Evolutionary conservation across 2,888 invertebrate species (phyloP).

Genomic region (Drosophila emarginata): DNA sequence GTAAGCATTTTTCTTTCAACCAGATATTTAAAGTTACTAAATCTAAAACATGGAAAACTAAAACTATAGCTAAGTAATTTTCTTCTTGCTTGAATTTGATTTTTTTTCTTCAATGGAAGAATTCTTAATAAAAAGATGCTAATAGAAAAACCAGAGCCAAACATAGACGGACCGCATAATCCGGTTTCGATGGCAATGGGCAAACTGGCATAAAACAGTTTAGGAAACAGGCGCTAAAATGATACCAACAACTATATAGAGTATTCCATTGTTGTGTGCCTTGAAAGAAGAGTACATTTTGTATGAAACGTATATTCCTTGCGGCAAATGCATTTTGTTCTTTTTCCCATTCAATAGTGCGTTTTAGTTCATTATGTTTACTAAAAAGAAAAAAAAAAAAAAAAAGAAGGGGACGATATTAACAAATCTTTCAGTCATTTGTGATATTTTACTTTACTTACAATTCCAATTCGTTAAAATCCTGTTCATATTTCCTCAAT

Average conservation of each 20-base stretch:
- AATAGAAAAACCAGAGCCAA: background rate
- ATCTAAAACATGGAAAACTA: background rate
- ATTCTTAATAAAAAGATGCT: background rate
- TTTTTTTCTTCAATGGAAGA: too few relatives aligned
- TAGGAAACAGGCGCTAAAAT: background rate
- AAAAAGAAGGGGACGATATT: too few relatives aligned
- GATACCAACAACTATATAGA: background rate
- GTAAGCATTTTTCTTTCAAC: background rate
- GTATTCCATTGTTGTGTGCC: background rate
- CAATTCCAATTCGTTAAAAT: constrained; percentile 25
- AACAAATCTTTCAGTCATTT: too few relatives aligned
- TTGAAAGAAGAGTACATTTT: background rate
- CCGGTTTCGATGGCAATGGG: background rate
- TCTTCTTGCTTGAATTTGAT: too few relatives aligned
- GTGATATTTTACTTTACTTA: too few relatives aligned
- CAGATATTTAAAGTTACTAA: background rate
- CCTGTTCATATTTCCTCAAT: constrained; percentile 30
- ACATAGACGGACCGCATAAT: background rate
- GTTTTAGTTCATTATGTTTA: constrained; percentile 8
- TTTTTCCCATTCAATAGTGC: background rate
- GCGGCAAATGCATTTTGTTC: constrained; percentile 4
- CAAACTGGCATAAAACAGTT: constrained; percentile 2
- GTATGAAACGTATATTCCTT: constrained; percentile 10
- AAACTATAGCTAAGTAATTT: too few relatives aligned
- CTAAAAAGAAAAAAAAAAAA: constrained; percentile 13